Base-by-base conservation (phyloP, 2,113 vertebrate species). In the Puffinus mauretanicus region DNA sequence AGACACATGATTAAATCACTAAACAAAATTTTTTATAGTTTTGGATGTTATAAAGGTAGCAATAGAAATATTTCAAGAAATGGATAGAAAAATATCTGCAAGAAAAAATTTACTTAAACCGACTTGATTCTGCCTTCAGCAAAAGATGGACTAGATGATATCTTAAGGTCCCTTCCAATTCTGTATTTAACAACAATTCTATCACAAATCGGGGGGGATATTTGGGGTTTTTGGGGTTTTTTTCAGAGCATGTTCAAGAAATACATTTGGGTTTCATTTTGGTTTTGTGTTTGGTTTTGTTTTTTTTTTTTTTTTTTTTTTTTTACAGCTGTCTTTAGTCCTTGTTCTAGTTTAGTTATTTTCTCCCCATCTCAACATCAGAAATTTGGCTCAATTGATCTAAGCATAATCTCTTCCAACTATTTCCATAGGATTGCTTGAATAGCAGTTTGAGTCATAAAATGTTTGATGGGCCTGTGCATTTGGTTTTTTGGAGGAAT, bases 191-290 rank as follows among this genome's bases (percentile, higher is more conserved):
- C 4, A 65, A 34, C 4, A 81, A 6, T 54, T 87, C 8, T 75
- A 7, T 42, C 57, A 64, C 7, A 64, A 42, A 34, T 8, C 4
- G 1, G 5, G 5, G 4, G 29, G 2, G 5, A 2, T 27, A 3
- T 16, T 38, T 51, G 10, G 9, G 10, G 7, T 54, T 9, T 38
- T 38, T 11, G 6, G 24, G 24, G 3, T 13, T 49, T 40, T n/a
- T 79, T 55, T 21, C 14, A 55, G 30, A 52, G 0, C 1, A 40
- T 16, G 3, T 34, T 69, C 13, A 77, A 82, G 55, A 92, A 81
- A 76, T 38, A 36, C 5, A 21, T 15, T 58, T 16, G 8, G 1
- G 3, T 46, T 93, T 70, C 6, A 13, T 36, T 92, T 75, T 70
- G 26, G 4, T 4, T 80, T 69, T 46, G 16, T 2, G 4, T 18